Percentiles rank a stretch among this genome's conserved stretches.
phyloP scores from a whole-genome alignment of 30 jellyfish, hydroid and myxozoan species.

The Hydractinia symbiolongicarpus region DNA sequence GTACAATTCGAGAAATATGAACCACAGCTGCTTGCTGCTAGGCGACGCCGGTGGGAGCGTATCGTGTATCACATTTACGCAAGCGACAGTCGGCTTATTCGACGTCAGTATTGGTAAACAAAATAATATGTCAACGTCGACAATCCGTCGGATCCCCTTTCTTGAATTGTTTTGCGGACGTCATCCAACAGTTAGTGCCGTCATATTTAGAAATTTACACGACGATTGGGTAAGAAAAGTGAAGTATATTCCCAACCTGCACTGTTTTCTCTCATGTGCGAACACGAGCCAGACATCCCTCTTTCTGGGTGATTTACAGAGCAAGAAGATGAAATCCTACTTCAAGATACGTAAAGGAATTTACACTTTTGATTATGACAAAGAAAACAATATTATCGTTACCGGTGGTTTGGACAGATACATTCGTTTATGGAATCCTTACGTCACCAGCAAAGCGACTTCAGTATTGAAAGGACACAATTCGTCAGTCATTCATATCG shows the following conservation, averaged over 20 bases:
- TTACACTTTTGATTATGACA: constrained; percentile 84
- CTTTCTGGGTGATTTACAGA: constrained; percentile 71
- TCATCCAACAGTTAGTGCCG: constrained; percentile 42
- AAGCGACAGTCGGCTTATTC: constrained; percentile 79
- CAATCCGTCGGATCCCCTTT: constrained; percentile 42
- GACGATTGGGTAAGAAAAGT: constrained; percentile 96
- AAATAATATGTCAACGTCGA: constrained; percentile 37
- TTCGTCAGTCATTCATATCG: constrained; percentile 65
- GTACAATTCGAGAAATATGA: constrained; percentile 69
- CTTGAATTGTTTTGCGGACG: constrained; percentile 43
- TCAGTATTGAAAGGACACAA: constrained; percentile 82
- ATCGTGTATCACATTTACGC: constrained; percentile 50
- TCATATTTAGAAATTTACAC: constrained; percentile 41
- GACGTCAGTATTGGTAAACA: constrained; percentile 74
- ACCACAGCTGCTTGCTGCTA: constrained; percentile 58
- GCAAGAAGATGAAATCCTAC: constrained; percentile 65
- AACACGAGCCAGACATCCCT: constrained; percentile 56
- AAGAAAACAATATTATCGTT: constrained; percentile 78
- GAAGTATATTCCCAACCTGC: constrained; percentile 71
- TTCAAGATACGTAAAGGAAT: constrained; percentile 68
- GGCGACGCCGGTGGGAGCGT: constrained; percentile 96
- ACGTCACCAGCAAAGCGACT: constrained; percentile 79
- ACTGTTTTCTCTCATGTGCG: constrained; percentile 76
- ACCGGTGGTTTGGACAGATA: constrained; percentile 91
- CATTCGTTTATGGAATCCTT: constrained; percentile 90